Evolutionary conservation across 2,888 invertebrate species (phyloP), one percentile per base, ranked within the genome.

Genomic region (Platerodrilus igneus): DNA sequence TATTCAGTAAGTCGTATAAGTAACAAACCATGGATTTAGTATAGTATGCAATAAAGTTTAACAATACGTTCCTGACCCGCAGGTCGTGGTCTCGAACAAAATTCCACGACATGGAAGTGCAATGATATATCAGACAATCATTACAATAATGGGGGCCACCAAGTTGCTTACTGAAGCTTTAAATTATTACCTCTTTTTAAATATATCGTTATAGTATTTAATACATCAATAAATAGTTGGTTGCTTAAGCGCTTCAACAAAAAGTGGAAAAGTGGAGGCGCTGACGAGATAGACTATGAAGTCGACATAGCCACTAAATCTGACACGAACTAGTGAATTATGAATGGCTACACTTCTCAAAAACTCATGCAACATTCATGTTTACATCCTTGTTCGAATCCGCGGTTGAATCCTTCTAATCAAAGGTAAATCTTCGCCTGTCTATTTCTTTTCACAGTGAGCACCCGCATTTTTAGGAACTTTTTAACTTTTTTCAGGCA

Each of bases 281-380:
- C 3, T 35, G 43, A 43, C 38, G 38, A 38, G 25, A 29, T 39
- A 33, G 42, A 39, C 28, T 35, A 33, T 20, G 23, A 23, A 37
- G 44, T 36, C 44, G 18, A 20, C 39, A 29, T 44, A 50, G 53
- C 47, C 50, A 48, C 51, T 48, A 53, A 52, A 49, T 43, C 47
- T 52, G 53, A 52, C 53, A 52, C 51, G 45, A 48, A 41, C 47
- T 48, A 44, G 50, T 53, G 49, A 52, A 50, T 53, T 53, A 52
- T 53, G 52, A 51, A 47, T 45, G 48, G 47, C 47, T n/a, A n/a
- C 51, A 45, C 47, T 49, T 50, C 48, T 47, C 45, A 46, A 52
- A 48, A 52, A 51, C 52, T 51, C 49, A 54, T 54, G 51, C 47
- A 52, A 52, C 50, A 54, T 54, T 54, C 52, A 52, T 51, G 52